These are phyloP conservation scores for Rhingia rostrata DNA, from an alignment of 2,888 invertebrate species.

Conservation along the genomic window DNA sequence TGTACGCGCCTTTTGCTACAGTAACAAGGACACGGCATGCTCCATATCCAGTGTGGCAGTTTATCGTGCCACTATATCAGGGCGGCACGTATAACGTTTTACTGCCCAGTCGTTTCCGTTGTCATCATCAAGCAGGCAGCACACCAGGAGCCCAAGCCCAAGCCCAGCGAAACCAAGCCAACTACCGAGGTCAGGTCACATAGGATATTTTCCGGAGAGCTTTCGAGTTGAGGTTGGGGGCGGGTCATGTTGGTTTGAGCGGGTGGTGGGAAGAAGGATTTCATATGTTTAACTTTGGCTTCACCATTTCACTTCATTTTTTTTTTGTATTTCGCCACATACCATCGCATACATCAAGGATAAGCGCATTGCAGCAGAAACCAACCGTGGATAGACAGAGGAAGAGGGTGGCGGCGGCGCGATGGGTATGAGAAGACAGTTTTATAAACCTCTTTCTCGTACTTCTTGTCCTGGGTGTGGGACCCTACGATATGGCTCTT, in stretches of 20 bases:
- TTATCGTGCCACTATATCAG: slow-evolving; percentile 54
- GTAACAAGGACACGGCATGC: slow-evolving; percentile 74
- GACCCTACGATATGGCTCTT: slow-evolving; percentile 64
- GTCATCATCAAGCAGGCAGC: slow-evolving; percentile 61
- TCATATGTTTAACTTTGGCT: slow-evolving; percentile 74
- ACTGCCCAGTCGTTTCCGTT: slow-evolving; percentile 74
- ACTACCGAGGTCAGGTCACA: slow-evolving; percentile 70
- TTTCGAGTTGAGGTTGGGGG: slow-evolving; percentile 26
- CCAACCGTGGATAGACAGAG: slow-evolving; percentile 79
- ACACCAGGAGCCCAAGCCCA: slow-evolving; percentile 9
- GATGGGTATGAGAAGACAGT: slow-evolving; percentile 36
- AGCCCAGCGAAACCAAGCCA: slow-evolving; percentile 21
- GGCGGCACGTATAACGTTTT: slow-evolving; percentile 59
- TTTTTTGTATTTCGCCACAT: slow-evolving; percentile 74
- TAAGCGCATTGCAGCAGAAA: slow-evolving; percentile 84
- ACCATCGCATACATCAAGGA: slow-evolving; percentile 83
- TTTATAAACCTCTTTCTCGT: slow-evolving; percentile 56
- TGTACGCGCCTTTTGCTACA: slow-evolving; percentile 73
- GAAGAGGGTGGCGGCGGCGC: slow-evolving; percentile 34
- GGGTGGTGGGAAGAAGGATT: slow-evolving; percentile 54
- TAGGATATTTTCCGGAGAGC: slow-evolving; percentile 32
- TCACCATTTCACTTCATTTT: slow-evolving; percentile 69
- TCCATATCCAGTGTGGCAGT: slow-evolving; percentile 44
- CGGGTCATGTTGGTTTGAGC: slow-evolving; percentile 24
- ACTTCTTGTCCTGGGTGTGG: slow-evolving; percentile 33